Conservation (phyloP, 2,113 vertebrate genomes). For the Onychorhynchus coronatus region DNA sequence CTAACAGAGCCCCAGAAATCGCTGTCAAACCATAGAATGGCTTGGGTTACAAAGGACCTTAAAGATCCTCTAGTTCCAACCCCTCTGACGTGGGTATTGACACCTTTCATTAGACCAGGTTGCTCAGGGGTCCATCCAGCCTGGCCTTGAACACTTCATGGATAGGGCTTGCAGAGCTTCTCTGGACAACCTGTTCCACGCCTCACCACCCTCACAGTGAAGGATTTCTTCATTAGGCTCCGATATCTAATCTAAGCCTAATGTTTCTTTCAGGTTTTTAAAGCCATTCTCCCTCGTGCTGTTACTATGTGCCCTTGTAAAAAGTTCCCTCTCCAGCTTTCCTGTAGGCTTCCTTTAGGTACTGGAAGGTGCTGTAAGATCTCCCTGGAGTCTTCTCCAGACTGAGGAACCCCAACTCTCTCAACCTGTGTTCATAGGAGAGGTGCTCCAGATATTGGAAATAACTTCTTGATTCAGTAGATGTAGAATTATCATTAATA, state of each 20-base stretch:
- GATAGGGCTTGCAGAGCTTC: background rate
- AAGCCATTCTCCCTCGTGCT: background rate
- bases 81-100: rapidly evolving
- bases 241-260: background rate
- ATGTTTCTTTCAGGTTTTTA: background rate
- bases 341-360: background rate
- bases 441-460: background rate
- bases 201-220: background rate
- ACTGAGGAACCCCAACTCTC: background rate
- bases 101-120: background rate
- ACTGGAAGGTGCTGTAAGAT: background rate
- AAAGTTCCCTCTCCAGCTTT: background rate
- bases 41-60: background rate
- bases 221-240: background rate
- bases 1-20: background rate
- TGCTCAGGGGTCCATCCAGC: background rate
- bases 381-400: background rate
- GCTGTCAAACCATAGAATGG: background rate
- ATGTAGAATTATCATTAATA: background rate
- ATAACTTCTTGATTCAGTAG: background rate
- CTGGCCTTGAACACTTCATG: background rate
- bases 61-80: background rate
- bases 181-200: background rate
- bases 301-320: background rate
- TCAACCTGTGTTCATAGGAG: background rate